Evolutionary conservation across 2,113 vertebrate species (phyloP).

Genomic region (Arizona elegans): DNA sequence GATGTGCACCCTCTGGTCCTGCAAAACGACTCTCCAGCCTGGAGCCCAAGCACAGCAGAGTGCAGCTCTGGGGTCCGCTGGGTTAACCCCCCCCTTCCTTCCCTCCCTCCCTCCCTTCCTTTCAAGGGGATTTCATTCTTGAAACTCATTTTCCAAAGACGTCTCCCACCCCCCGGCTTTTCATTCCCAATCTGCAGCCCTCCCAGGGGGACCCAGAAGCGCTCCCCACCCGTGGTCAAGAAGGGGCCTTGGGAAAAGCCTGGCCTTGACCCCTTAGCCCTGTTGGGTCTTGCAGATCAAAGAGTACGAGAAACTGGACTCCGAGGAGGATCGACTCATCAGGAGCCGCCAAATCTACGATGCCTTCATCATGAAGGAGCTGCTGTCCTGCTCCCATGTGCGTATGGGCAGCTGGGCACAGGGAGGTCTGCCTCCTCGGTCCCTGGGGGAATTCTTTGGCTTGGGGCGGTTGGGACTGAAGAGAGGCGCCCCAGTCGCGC

Average conservation of each 20-base stretch:
- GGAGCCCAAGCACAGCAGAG: too few relatives aligned
- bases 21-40: background rate
- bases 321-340: constrained; percentile 83
- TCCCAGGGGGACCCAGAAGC: background rate
- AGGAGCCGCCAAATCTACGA: constrained; percentile 94
- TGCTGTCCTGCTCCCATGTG: constrained; percentile 94
- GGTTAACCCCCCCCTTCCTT: background rate
- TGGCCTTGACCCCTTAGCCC: background rate
- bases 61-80: too few relatives aligned
- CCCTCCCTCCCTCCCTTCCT: background rate
- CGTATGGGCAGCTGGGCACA: background rate
- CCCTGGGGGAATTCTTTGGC: background rate
- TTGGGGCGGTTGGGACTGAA: background rate
- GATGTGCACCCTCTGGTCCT: background rate
- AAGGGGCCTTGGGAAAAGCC: background rate
- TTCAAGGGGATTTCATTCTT: background rate
- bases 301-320: constrained; percentile 95
- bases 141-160: background rate
- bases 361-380: constrained; percentile 95
- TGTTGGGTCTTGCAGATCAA: constrained; percentile 73
- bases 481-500: background rate
- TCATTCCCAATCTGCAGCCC: background rate
- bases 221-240: background rate
- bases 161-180: background rate
- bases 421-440: background rate